These are phyloP conservation scores for Synodontis membranacea DNA, from an alignment of 2,113 vertebrate genomes.

Conservation along the genomic window DNA sequence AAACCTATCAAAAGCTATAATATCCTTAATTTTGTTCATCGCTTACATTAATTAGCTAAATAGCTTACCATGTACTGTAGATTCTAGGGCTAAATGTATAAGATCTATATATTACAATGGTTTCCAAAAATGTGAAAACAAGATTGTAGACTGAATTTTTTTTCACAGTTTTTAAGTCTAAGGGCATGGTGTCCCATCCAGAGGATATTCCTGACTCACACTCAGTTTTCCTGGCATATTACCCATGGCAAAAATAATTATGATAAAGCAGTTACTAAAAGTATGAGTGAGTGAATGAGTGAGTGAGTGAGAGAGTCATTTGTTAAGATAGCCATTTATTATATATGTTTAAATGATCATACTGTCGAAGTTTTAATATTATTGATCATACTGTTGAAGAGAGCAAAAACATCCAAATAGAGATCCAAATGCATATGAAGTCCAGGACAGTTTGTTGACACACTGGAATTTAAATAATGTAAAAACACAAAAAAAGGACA, in stretches of 20 bases:
- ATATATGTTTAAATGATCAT: background rate
- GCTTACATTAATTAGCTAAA: background rate
- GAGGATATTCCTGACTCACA: background rate
- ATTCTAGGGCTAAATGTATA: background rate
- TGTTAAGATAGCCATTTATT: background rate
- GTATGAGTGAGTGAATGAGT: background rate
- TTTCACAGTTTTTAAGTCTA: background rate
- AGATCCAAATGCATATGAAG: background rate
- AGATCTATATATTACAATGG: too few species aligned
- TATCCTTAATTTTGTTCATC: background rate
- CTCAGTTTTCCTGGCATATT: background rate
- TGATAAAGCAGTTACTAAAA: background rate
- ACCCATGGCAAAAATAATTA: background rate
- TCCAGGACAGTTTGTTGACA: background rate
- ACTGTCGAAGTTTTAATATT: background rate
- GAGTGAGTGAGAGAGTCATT: background rate
- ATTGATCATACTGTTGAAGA: background rate
- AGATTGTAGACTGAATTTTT: background rate
- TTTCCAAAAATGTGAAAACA: background rate
- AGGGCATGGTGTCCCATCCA: background rate
- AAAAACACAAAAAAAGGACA: background rate
- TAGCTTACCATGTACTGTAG: background rate
- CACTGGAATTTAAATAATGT: background rate
- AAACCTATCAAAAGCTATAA: background rate
- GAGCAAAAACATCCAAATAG: background rate